Conservation (phyloP, 2,113 vertebrate genomes). For the Pelecanus crispus region DNA sequence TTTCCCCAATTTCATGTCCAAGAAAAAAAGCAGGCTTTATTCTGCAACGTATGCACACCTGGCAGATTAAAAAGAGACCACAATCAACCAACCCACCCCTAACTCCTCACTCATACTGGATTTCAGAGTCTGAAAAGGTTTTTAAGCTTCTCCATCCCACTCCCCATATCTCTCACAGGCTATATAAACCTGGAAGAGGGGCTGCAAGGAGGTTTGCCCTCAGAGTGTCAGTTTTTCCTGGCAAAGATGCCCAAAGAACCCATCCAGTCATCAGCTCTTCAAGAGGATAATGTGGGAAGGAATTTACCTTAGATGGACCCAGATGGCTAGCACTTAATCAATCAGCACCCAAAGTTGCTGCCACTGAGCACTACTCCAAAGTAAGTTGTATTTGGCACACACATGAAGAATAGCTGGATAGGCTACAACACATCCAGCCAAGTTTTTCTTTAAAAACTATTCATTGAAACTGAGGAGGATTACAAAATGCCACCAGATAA, state of each 20-base stretch:
- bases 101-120: fast-evolving
- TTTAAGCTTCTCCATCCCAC: neutral
- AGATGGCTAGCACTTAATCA: neutral
- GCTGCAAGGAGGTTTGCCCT: neutral
- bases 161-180: neutral
- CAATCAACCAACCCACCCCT: neutral
- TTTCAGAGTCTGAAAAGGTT: neutral
- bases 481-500: neutral
- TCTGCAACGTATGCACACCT: neutral
- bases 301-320: neutral
- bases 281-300: neutral
- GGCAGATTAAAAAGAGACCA: neutral
- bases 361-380: neutral
- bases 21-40: neutral
- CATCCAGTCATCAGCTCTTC: neutral
- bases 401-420: neutral
- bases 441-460: neutral
- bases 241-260: neutral
- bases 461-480: neutral
- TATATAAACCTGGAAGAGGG: neutral
- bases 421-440: neutral
- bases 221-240: neutral
- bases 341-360: neutral
- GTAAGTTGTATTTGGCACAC: neutral
- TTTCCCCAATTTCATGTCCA: neutral